Evolutionary conservation across 2,113 vertebrate genomes (phyloP), one percentile per base, ranked within the genome.

Genomic region (Peucedramus taeniatus): DNA sequence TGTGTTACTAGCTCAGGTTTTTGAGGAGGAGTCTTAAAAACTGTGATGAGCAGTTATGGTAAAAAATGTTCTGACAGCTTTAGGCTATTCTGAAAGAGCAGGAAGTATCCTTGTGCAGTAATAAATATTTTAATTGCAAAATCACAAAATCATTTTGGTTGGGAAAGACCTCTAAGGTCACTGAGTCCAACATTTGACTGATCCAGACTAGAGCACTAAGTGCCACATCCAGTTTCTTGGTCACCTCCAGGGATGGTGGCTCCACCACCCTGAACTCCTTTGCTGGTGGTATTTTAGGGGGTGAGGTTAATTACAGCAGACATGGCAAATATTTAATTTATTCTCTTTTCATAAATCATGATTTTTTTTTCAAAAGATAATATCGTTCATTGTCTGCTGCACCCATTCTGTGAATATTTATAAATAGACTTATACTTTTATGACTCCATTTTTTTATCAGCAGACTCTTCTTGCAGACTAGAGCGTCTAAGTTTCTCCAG

Each of bases 311-410:
- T 82, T 82, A 63, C 18, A 89, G 51, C 11, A 69, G 40, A 22
- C 21, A 24, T 3, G 12, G 27, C 5, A 86, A 71, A 69, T 65
- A 61, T 37, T 90, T 72, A 39, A 40, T 50, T 82, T 82, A 47
- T 75, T 53, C 18, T 2, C 18, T 71, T 79, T 4, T 15, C 63
- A 24, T 45, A 88, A 50, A 63, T 24, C 3, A 19, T 13, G 0
- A 10, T 56, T 88, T 80, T 49, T 80, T 49, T 15, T 80, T 76
- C 49, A 42, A 72, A 83, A 53, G 6, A 19, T 14, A 78, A 8
- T 22, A 24, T 9, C 1, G 2, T 7, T 77, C 27, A 22, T 54
- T 72, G 3, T 60, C n/a, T 1, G 1, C 76, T 76, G 40, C 6
- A 69, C 9, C 8, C 69, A 4, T 77, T 87, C 56, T 57, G 15